Evolutionary conservation across 2,113 vertebrate genomes (phyloP).

Genomic region (Scomber japonicus): DNA sequence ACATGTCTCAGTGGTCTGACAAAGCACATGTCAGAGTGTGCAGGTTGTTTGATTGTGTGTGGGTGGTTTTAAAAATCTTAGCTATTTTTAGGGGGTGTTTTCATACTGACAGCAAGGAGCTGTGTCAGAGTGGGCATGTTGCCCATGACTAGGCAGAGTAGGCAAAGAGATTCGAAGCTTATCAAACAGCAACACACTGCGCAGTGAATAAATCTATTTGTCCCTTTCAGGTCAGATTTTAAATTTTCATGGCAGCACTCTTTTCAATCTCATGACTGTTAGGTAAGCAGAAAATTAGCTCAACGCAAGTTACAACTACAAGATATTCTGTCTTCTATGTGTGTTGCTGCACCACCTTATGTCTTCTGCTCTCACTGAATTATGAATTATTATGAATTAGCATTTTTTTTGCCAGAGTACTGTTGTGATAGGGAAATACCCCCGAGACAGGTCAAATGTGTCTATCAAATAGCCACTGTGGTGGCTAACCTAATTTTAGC

Average conservation of each 20-base stretch:
- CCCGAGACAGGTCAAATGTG: neutral
- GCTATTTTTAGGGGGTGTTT: slow-evolving; percentile 47
- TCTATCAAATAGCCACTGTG: neutral
- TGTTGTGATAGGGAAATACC: neutral
- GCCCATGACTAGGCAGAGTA: slow-evolving; percentile 24
- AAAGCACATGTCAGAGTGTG: slow-evolving; percentile 20
- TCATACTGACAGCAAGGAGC: slow-evolving; percentile 10
- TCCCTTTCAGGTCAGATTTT: slow-evolving; percentile 25
- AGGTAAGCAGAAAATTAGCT: neutral
- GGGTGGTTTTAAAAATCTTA: slow-evolving; percentile 32
- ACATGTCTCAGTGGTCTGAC: slow-evolving; percentile 6
- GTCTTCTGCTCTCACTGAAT: no score
- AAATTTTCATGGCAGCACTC: neutral
- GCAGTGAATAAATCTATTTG: neutral
- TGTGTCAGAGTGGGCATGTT: slow-evolving; percentile 27
- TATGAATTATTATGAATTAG: no score
- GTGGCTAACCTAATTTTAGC: no score
- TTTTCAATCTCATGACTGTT: neutral
- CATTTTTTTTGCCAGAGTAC: no score
- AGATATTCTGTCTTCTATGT: no score
- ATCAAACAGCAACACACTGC: slow-evolving; percentile 23
- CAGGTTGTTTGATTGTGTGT: slow-evolving; percentile 30
- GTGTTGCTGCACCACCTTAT: no score
- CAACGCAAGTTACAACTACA: no score
- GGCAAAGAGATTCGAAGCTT: slow-evolving; percentile 17